phyloP scores from a whole-genome alignment of 2,113 vertebrate species.

The Vimba vimba region DNA sequence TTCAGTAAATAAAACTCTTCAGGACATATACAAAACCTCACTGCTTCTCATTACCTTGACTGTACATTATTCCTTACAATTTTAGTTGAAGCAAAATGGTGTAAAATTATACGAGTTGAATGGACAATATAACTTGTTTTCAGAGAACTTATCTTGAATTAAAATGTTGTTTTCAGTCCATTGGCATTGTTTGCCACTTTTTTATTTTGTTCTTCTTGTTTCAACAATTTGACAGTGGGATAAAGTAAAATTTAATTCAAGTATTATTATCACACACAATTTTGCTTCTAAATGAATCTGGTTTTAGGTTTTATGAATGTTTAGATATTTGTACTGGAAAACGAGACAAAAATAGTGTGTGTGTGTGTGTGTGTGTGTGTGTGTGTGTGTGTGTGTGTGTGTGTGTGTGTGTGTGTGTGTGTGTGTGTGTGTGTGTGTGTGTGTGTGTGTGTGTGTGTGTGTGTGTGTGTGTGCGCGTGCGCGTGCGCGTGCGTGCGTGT shows the following conservation, averaged over 20 bases:
- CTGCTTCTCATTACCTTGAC: background rate
- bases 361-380: too few relatives aligned
- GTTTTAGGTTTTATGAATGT: background rate
- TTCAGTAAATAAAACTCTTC: background rate
- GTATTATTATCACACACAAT: background rate
- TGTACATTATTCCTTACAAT: background rate
- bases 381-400: too few relatives aligned
- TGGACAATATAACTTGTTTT: background rate
- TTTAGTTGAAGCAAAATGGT: background rate
- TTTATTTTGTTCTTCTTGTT: background rate
- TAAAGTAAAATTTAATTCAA: background rate
- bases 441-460: too few relatives aligned
- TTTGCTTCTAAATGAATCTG: background rate
- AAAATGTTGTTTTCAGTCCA: background rate
- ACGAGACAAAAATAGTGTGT: background rate
- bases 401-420: too few relatives aligned
- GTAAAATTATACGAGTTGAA: background rate
- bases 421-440: too few relatives aligned
- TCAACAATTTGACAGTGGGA: background rate
- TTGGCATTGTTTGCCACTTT: background rate
- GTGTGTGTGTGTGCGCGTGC: too few relatives aligned
- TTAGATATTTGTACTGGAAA: background rate
- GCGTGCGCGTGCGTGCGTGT: too few relatives aligned
- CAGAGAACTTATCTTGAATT: background rate
- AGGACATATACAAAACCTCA: background rate